Evolutionary conservation across 2,888 invertebrate genomes (phyloP).

Genomic region (Archips crataeganus): DNA sequence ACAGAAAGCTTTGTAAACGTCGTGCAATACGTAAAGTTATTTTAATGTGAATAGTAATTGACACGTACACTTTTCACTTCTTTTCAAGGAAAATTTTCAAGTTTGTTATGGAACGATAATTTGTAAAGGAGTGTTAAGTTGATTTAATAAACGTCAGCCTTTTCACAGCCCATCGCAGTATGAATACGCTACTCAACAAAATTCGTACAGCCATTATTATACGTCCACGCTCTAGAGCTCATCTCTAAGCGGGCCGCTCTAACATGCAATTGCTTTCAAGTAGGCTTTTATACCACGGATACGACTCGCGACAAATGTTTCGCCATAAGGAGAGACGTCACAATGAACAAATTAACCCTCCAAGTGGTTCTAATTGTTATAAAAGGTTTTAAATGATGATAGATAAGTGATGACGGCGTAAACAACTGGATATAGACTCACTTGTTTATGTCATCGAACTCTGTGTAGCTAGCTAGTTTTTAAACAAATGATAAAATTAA

Average conservation of each 20-base stretch:
- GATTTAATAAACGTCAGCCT: slow-evolving; percentile 22
- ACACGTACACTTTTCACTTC: neutral
- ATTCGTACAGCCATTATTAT: slow-evolving; percentile 37
- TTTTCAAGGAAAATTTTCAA: neutral
- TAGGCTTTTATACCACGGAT: slow-evolving; percentile 51
- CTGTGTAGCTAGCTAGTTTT: neutral
- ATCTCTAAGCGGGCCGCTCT: slow-evolving; percentile 46
- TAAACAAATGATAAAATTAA: neutral
- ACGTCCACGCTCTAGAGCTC: slow-evolving; percentile 38
- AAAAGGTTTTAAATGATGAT: slow-evolving; percentile 40
- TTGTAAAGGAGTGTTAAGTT: slow-evolving; percentile 9
- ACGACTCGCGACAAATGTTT: slow-evolving; percentile 50
- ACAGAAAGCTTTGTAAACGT: neutral
- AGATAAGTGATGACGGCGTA: slow-evolving; percentile 14
- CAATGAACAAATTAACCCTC: slow-evolving; percentile 43
- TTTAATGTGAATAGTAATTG: neutral
- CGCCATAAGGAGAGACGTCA: slow-evolving; percentile 41
- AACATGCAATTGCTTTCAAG: slow-evolving; percentile 60
- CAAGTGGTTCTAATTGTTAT: slow-evolving; percentile 40
- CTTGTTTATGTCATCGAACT: neutral
- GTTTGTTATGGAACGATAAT: neutral
- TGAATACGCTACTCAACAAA: slow-evolving; percentile 39
- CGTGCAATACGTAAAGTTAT: neutral
- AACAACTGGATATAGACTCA: neutral
- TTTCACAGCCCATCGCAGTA: slow-evolving; percentile 25